Conservation (phyloP, 2,888 invertebrate species). For the Catocala fraxini region DNA sequence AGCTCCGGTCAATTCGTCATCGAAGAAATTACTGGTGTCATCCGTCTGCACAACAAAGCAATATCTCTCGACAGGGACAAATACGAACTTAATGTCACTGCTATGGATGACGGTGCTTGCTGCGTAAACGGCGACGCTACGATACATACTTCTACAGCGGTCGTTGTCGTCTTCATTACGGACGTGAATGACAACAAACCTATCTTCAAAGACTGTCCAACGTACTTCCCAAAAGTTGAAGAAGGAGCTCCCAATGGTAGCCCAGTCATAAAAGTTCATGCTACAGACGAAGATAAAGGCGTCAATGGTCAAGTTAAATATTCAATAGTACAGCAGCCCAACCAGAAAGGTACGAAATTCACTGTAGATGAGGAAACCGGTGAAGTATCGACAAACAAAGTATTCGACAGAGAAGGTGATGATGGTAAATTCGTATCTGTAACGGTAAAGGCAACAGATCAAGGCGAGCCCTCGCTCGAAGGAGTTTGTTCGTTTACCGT, state of each 20-base stretch:
- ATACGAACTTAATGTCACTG: constrained; percentile 98
- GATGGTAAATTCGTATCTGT: constrained; percentile 98
- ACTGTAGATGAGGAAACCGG: constrained; percentile 98
- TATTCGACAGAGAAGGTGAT: constrained; percentile 98
- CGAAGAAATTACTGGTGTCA: constrained; percentile 98
- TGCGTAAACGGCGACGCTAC: constrained; percentile 96
- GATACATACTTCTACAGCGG: constrained; percentile 97
- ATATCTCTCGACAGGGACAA: constrained; percentile 97
- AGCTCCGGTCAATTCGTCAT: constrained; percentile 97
- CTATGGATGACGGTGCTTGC: constrained; percentile 98
- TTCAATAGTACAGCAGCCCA: constrained; percentile 98
- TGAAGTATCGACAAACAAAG: constrained; percentile 97
- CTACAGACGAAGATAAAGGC: constrained; percentile 98
- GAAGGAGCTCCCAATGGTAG: constrained; percentile 98
- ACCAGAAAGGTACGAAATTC: constrained; percentile 98
- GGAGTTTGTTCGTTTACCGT: constrained; percentile 99
- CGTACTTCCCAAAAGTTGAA: constrained; percentile 97
- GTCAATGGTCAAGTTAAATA: constrained; percentile 98
- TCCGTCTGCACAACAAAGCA: constrained; percentile 94
- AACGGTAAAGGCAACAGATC: constrained; percentile 99
- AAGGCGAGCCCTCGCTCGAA: constrained; percentile 98
- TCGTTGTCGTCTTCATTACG: constrained; percentile 98
- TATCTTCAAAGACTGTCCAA: constrained; percentile 97
- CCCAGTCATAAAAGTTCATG: constrained; percentile 97
- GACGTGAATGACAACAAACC: constrained; percentile 99